Evolutionary conservation across 2,113 vertebrate genomes (phyloP).

Genomic region (Onychostoma macrolepis): DNA sequence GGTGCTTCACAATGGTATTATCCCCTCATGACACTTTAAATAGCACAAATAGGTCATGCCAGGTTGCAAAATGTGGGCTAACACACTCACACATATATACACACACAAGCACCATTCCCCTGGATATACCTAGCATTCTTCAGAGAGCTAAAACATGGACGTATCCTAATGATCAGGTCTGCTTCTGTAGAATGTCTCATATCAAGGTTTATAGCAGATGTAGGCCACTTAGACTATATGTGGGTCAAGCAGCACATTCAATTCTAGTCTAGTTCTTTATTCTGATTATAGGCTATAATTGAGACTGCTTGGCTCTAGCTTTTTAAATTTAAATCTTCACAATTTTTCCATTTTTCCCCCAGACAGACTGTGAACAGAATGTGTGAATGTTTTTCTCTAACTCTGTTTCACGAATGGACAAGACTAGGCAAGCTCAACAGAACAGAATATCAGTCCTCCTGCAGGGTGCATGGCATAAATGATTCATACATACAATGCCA

Average conservation of each 20-base stretch:
- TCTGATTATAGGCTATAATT: neutral
- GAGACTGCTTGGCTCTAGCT: neutral
- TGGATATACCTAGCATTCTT: neutral
- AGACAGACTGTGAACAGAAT: neutral
- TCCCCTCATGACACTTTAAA: conserved; percentile 67
- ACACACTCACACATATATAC: neutral
- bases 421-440: neutral
- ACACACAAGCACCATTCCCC: neutral
- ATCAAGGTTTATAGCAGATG: conserved; percentile 47
- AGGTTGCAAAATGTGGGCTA: conserved; percentile 49
- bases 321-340: neutral
- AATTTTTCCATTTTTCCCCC: neutral
- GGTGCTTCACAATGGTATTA: conserved; percentile 53
- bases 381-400: neutral
- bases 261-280: conserved; percentile 18
- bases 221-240: conserved; percentile 63
- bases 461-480: neutral
- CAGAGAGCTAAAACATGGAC: neutral
- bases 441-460: conserved; percentile 3
- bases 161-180: neutral
- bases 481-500: neutral
- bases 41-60: conserved; percentile 71
- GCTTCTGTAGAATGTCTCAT: neutral
- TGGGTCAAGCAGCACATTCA: conserved; percentile 62
- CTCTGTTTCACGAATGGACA: neutral